Base-by-base conservation (phyloP, 1,140 invertebrate species). In the Scaptomyza graminum region DNA sequence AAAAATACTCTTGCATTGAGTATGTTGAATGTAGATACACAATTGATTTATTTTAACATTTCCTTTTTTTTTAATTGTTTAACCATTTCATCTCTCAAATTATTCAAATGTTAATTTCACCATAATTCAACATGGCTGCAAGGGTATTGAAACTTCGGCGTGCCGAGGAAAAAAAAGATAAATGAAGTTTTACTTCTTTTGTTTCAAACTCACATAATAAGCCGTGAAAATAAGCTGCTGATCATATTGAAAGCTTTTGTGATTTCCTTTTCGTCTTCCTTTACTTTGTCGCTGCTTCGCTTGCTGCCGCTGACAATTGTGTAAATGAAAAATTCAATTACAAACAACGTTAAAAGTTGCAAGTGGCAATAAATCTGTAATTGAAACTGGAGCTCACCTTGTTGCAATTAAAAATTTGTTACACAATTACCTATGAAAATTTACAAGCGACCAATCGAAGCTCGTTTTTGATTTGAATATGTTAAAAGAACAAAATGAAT, bases 161-260 rank as follows among this genome's bases (percentile, higher is more conserved):
- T 52, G 62, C 63, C 37, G 25, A 66, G 37, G 28, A 5, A 6
- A 7, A 0, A 6, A 7, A 13, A 25, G 9, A 1, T 44, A 34
- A 3, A 55, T 46, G 8, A 28, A 2, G 43, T 8, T 15, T n/a
- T 8, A 9, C 31, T 34, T 57, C 22, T 43, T 62, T 47, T 18
- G n/a, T 16, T 52, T 54, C 16, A 22, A 87, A 90, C 90, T 90
- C 69, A 90, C 90, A 90, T 90, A 51, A 90, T 81, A 22, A 90
- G 73, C 7, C 90, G 85, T 25, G 90, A 90, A 54, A 90, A 78
- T 61, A 90, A 70, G 43, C 81, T 79, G 74, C 89, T 90, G 74
- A 90, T 90, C 90, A 90, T 90, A 16, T 60, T 89, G 84, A 73
- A 55, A 51, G 54, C 47, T 51, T 65, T 55, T 34, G 9, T 55